Base-by-base conservation (phyloP, 2,888 invertebrate species). In the Phorcus lineatus region DNA sequence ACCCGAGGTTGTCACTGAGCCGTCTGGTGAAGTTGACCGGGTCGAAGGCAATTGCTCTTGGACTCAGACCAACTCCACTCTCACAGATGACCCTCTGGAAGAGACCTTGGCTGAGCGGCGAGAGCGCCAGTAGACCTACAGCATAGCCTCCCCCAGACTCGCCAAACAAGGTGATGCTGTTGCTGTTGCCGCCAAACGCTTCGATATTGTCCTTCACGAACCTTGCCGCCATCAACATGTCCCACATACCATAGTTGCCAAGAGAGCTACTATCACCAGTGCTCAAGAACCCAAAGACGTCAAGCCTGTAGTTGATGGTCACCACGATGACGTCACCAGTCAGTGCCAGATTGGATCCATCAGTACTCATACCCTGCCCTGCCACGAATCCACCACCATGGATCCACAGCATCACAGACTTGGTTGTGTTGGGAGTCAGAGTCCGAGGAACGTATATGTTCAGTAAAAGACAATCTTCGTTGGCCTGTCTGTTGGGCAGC, bases 381-480 rank as follows among this genome's bases (percentile, higher is more conserved):
- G 96, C 96, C 96, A 97, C 97, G 93, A 97, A 98, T 36, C 97
- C 97, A 11, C 98, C 98, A 0, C 97, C 97, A 92, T 97, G 97
- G 89, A 97, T 96, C 97, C 97, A 98, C 75, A 97, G 96, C 85
- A 97, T 94, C 90, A 97, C 96, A 79, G 97, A 97, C 96, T 75
- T 79, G 19, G 81, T 28, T 24, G 52, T 47, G 28, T 17, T n/a
- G 13, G 74, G 40, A 16, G 98, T 98, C 62, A 97, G 97, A 97
- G n/a, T 78, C 19, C 57, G 28, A 9, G 98, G 98, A 57, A 97
- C 97, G 97, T 97, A 98, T 85, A 99, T 95, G 93, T 98, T 98
- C 91, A 98, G 94, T 93, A 97, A 98, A 7, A 98, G 94, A 91
- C 98, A 99, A 94, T 98, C 98, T 94, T 99, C 98, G 53, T 97